These are phyloP conservation scores for Lucilia sericata DNA, from an alignment of 1,140 invertebrate genomes.

Conservation along the genomic window DNA sequence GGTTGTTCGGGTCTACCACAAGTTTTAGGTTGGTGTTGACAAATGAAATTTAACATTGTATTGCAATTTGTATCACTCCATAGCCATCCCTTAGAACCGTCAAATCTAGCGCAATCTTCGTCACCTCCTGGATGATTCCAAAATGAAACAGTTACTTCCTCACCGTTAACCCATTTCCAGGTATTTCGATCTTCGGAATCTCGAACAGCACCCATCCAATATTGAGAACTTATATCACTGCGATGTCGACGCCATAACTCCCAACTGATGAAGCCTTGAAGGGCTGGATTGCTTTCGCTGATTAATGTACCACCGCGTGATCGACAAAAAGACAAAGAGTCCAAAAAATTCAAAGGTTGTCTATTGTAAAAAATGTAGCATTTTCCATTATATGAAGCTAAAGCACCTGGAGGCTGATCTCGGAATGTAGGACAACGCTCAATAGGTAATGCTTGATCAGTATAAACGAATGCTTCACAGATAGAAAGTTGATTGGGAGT, in stretches of 20 bases:
- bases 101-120: constrained; percentile 90
- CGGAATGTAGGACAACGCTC: constrained; percentile 93
- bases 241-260: constrained; percentile 91
- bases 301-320: constrained; percentile 85
- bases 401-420: constrained; percentile 91
- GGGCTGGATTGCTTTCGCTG: constrained; percentile 92
- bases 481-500: constrained; percentile 83
- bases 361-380: constrained; percentile 96
- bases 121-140: constrained; percentile 89
- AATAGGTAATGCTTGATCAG: constrained; percentile 93
- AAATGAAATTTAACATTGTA: constrained; percentile 89
- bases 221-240: constrained; percentile 90
- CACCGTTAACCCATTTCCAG: constrained; percentile 92
- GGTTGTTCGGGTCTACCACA: constrained; percentile 93
- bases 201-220: constrained; percentile 93
- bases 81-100: constrained; percentile 93
- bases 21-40: constrained; percentile 91
- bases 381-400: constrained; percentile 95
- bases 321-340: constrained; percentile 84
- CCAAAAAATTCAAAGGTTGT: constrained; percentile 84
- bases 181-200: constrained; percentile 82
- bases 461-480: constrained; percentile 96
- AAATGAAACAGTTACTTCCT: constrained; percentile 90
- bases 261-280: constrained; percentile 95
- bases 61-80: constrained; percentile 95